phyloP scores from a whole-genome alignment of 2,113 vertebrate species.

The Channa argus region DNA sequence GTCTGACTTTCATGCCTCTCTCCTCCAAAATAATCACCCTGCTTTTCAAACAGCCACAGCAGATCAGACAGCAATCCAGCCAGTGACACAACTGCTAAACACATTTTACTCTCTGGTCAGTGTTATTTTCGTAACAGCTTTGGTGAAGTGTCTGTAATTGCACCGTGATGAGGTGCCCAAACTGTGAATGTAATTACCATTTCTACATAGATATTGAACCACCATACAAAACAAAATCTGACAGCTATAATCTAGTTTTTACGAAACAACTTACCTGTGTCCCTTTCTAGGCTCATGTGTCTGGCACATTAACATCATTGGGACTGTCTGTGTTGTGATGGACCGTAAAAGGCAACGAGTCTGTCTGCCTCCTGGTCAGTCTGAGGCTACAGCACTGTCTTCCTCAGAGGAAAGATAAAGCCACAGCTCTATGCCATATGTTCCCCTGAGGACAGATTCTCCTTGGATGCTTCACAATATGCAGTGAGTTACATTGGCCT shows the following conservation, averaged over 20 bases:
- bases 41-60: slow-evolving; percentile 37
- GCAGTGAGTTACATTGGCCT: background rate
- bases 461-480: background rate
- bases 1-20: slow-evolving; percentile 73
- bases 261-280: slow-evolving; percentile 46
- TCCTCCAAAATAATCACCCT: slow-evolving; percentile 49
- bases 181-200: slow-evolving; percentile 22
- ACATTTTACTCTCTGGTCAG: slow-evolving; percentile 6
- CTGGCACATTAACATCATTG: slow-evolving; percentile 7
- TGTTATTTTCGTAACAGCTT: slow-evolving; percentile 25
- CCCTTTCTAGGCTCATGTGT: slow-evolving; percentile 1
- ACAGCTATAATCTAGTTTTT: slow-evolving; percentile 51
- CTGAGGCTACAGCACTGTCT: slow-evolving; percentile 8
- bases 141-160: slow-evolving; percentile 9
- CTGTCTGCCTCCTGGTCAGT: slow-evolving; percentile 50
- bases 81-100: background rate
- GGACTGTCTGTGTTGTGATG: slow-evolving; percentile 38
- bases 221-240: slow-evolving; percentile 35
- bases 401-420: slow-evolving; percentile 56
- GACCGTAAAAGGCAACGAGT: slow-evolving; percentile 60
- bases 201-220: slow-evolving; percentile 10
- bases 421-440: slow-evolving; percentile 31
- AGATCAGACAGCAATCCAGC: slow-evolving; percentile 38
- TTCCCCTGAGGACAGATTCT: slow-evolving; percentile 37
- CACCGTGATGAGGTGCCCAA: background rate